phyloP scores from a whole-genome alignment of 2,113 vertebrate genomes.

The Crotalus helleri region DNA sequence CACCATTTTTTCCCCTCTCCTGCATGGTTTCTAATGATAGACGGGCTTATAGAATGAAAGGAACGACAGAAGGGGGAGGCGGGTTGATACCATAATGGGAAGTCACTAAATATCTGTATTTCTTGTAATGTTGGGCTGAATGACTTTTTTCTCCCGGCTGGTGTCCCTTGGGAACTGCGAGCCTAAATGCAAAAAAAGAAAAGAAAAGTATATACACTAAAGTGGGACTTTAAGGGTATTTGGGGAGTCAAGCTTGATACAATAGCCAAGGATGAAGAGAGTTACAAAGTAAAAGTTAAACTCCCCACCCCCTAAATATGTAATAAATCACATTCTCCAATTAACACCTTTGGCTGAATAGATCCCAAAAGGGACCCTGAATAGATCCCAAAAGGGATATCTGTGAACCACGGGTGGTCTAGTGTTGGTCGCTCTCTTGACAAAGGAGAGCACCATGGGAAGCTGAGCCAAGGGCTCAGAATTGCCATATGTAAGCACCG shows the following conservation, averaged over 20 bases:
- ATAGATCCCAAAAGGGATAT: too few species aligned
- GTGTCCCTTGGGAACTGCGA: background rate
- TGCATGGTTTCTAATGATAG: background rate
- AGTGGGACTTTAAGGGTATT: background rate
- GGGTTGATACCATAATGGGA: background rate
- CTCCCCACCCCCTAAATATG: too few species aligned
- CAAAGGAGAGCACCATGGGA: too few species aligned
- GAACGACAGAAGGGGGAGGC: background rate
- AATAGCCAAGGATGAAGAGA: background rate
- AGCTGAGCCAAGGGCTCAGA: too few species aligned
- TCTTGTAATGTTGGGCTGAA: background rate
- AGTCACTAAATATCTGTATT: background rate
- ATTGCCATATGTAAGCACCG: too few species aligned
- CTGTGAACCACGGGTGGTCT: too few species aligned
- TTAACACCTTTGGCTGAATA: too few species aligned
- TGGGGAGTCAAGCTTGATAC: background rate
- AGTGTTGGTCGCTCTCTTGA: too few species aligned
- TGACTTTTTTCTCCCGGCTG: background rate
- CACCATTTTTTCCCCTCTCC: background rate
- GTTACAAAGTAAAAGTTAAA: too few species aligned
- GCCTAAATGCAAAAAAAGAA: background rate
- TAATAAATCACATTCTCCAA: too few species aligned
- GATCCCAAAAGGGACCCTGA: too few species aligned
- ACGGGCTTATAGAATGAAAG: background rate
- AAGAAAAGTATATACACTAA: background rate